A percentile compares a stretch with the other conserved stretches of the same genome.
Evolutionary conservation across 2,113 vertebrate genomes (phyloP).

Genomic region (Osmerus mordax): DNA sequence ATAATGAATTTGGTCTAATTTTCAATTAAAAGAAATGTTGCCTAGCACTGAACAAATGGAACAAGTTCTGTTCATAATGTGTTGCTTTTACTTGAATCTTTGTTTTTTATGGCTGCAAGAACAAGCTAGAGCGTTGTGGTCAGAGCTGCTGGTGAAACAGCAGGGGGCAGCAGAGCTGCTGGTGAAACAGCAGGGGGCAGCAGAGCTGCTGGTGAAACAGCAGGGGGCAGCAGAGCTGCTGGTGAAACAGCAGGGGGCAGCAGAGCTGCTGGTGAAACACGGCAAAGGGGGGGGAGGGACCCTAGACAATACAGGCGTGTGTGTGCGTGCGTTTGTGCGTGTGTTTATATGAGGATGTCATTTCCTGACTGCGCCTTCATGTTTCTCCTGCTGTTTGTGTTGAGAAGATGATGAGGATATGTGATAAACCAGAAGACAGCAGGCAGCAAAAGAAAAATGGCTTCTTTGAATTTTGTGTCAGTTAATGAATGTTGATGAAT

Average conservation of each 20-base stretch:
- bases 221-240: too few relatives aligned
- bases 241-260: too few relatives aligned
- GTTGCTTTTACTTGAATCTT: constrained; percentile 40
- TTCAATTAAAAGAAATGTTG: constrained; percentile 32
- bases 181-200: neutral
- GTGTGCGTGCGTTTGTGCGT: neutral
- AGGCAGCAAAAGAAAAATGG: too few relatives aligned
- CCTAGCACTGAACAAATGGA: constrained; percentile 42
- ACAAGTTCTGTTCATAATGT: constrained; percentile 29
- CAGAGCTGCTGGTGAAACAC: neutral
- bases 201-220: too few relatives aligned
- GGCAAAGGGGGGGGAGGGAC: constrained; percentile 32
- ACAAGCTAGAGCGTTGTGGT: constrained; percentile 45
- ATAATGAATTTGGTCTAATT: constrained; percentile 32
- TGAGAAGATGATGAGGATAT: constrained; percentile 24
- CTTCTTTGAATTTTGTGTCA: too few relatives aligned
- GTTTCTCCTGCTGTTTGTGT: constrained; percentile 24
- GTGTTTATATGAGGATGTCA: constrained; percentile 20
- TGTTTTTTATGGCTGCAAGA: constrained; percentile 52
- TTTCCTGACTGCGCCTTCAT: constrained; percentile 34
- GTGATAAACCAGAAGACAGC: neutral
- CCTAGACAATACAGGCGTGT: neutral
- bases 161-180: too few relatives aligned
- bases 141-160: constrained; percentile 38
- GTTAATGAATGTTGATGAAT: too few relatives aligned